phyloP scores from a whole-genome alignment of 2,113 vertebrate species.

The Phaetusa simplex region DNA sequence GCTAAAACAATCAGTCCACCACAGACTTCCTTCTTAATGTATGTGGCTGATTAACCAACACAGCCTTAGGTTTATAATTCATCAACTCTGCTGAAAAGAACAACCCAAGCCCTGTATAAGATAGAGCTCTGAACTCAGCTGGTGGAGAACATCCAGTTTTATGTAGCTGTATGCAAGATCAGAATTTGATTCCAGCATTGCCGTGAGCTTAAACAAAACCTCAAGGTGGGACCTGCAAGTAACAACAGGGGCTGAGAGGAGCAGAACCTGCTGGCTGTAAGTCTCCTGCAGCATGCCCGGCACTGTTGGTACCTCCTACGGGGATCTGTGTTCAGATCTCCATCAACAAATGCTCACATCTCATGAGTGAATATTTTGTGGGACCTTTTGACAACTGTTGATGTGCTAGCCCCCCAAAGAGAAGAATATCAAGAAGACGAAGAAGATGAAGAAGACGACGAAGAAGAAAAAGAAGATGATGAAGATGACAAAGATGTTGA shows the following conservation, averaged over 20 bases:
- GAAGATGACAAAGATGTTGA: background rate
- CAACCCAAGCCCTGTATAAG: background rate
- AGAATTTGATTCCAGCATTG: background rate
- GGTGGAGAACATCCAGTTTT: background rate
- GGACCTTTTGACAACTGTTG: slow-evolving; percentile 1
- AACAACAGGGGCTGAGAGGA: background rate
- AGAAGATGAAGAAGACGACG: background rate
- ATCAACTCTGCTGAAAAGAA: background rate
- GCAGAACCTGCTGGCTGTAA: background rate
- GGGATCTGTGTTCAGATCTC: background rate
- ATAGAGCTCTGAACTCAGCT: background rate
- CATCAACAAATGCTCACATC: background rate
- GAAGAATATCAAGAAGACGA: background rate
- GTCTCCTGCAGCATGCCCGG: background rate
- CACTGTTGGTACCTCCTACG: background rate
- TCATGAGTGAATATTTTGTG: background rate
- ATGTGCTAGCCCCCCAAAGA: background rate
- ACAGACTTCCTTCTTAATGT: background rate
- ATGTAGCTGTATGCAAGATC: background rate
- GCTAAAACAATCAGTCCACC: background rate
- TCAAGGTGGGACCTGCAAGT: background rate
- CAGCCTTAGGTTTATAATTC: background rate
- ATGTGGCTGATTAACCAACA: background rate
- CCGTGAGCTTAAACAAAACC: background rate
- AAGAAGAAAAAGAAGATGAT: background rate